Evolutionary conservation across 2,113 vertebrate species (phyloP), one percentile per base, ranked within the genome.

Genomic region (Clarias macrocephalus): DNA sequence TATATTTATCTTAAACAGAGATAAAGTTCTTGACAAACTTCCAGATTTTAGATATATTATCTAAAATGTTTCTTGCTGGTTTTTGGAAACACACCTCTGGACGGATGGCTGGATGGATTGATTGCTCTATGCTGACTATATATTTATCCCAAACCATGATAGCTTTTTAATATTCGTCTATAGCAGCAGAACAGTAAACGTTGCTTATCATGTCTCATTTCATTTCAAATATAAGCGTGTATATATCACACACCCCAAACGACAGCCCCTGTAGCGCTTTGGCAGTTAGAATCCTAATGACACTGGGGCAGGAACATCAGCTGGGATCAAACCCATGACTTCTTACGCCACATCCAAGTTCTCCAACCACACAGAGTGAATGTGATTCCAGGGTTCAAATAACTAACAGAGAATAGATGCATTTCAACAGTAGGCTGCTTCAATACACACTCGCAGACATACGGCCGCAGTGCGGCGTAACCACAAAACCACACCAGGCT

Each of bases 401-500:
- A 86, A 80, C 76, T 63, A 30, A 56, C 48, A 75, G 37, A 80
- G 75, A 68, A 75, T 75, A 75, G 63, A 80, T 57, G 37, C 77
- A 72, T 86, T 81, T 86, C 54, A 81, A 70, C 85, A 81, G 65
- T 72, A 81, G 52, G 28, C 85, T 89, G 73, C 80, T 85, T 84
- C 81, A 89, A 82, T 86, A 57, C 81, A 84, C 62, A 52, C 86
- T 73, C 23, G 33, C 59, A 87, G 37, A 88, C 81, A 81, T 54
- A 79, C 25, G 79, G 8, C 62, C 60, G 75, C 83, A 88, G 63
- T 86, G 86, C 59, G 86, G 88, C 87, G 65, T 85, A 68, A 88
- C 86, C 88, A 87, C 88, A 86, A 82, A 81, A 90, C 86, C 88
- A 86, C 86, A 88, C 81, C 63, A 89, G 90, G 86, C 86, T 88